Evolutionary conservation across 2,888 invertebrate genomes (phyloP).

Genomic region (Drosophila emarginata): DNA sequence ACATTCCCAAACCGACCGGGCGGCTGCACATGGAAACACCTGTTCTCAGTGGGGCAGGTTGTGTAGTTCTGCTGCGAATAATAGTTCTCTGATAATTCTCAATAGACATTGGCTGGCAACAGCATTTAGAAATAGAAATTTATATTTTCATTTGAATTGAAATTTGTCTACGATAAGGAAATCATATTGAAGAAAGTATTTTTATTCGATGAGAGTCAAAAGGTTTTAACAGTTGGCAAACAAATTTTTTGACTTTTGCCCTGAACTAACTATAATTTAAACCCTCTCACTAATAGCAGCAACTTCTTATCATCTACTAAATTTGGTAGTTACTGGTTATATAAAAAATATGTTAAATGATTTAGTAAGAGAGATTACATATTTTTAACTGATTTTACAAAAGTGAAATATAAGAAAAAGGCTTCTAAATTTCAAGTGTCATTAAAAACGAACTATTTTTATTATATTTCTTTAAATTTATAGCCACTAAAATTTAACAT

Average conservation of each 20-base stretch:
- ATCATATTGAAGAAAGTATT: background rate
- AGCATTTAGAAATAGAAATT: background rate
- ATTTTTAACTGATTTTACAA: no score
- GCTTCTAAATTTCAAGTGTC: no score
- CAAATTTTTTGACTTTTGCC: background rate
- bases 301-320: background rate
- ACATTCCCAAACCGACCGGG: background rate
- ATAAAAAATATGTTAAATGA: no score
- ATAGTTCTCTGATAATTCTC: background rate
- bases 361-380: no score
- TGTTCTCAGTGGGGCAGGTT: conserved; percentile 9
- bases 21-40: conserved; percentile 1
- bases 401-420: no score
- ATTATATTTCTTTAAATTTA: no score
- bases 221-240: background rate
- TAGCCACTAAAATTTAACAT: no score
- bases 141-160: background rate
- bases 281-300: background rate
- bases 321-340: no score
- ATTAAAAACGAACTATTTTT: no score
- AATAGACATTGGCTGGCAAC: background rate
- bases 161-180: background rate
- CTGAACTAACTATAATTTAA: background rate
- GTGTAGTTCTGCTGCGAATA: background rate
- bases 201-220: background rate